A percentile compares a stretch with the other conserved stretches of the same genome.
These are phyloP conservation scores for Diaperis boleti DNA, from an alignment of 2,888 invertebrate genomes.

Conservation along the genomic window DNA sequence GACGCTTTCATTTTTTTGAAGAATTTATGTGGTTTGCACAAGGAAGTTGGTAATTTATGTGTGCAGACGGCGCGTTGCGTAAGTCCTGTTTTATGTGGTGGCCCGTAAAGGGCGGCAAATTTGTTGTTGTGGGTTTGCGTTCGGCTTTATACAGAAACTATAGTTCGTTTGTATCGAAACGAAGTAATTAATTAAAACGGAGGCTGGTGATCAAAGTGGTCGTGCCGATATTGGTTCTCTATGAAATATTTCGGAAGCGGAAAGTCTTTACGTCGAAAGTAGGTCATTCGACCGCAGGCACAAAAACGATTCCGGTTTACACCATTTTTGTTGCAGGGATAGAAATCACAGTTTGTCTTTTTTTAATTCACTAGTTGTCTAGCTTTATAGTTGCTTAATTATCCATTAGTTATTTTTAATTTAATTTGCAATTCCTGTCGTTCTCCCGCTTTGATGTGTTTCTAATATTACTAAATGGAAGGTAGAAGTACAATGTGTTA, in stretches of 20 bases:
- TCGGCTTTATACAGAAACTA: conserved; percentile 31
- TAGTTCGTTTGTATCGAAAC: conserved; percentile 24
- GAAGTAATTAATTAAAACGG: conserved; percentile 33
- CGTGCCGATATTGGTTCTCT: conserved; percentile 10
- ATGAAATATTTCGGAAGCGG: conserved; percentile 19
- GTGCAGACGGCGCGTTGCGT: background rate
- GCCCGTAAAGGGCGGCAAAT: conserved; percentile 16
- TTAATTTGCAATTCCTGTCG: no score
- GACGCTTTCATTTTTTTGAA: conserved; percentile 14
- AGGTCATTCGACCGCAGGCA: conserved; percentile 8
- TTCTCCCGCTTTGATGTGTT: no score
- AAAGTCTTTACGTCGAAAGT: conserved; percentile 5
- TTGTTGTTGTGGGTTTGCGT: conserved; percentile 32
- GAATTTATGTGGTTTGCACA: conserved; percentile 18
- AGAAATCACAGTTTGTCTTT: no score
- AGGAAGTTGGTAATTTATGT: conserved; percentile 28
- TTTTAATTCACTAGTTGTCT: no score
- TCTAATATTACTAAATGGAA: no score
- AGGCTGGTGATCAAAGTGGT: conserved; percentile 31
- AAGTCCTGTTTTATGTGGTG: conserved; percentile 25
- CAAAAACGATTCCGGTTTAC: conserved; percentile 6
- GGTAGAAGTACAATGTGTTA: no score
- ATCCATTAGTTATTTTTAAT: no score
- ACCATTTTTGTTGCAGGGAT: no score
- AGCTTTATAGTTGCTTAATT: no score